Base-by-base conservation (phyloP, 2,113 vertebrate genomes). In the Oncorhynchus kisutch region DNA sequence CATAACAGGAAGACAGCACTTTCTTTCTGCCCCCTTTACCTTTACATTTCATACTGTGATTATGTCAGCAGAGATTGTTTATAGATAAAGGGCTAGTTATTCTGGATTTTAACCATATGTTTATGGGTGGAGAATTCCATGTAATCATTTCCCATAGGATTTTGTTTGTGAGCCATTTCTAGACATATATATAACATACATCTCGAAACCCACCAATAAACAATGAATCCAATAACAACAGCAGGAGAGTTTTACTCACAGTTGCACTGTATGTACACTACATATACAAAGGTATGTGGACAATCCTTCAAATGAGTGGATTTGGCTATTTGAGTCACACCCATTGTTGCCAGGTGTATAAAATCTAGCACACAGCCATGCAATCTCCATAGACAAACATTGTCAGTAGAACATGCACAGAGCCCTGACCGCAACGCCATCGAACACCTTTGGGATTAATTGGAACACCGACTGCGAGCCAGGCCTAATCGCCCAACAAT, bases 61-160 rank as follows among this genome's bases (percentile, higher is more conserved):
- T 72, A 78, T 72, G 14, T 76, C 82, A 77, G 39, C 48, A 24
- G 27, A 22, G 49, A 57, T 69, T 24, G 57, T 76, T 78, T 51
- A 7, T 64, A 51, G 22, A 51, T 74, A 13, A 29, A 16, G 14
- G 31, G 65, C 27, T 57, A 24, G 18, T 74, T 85, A 71, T 76
- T 86, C 70, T 73, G 71, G 14, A 72, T 34, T 57, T 64, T 24
- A 64, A 73, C 59, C 71, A 73, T 45, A 45, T 73, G 71, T 62
- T 45, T 45, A n/a, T 20, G 31, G 71, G 70, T 57, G 71, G 20
- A 62, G 31, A 62, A 45, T 64, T 45, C 12, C 9, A 64, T 16
- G 59, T 45, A 73, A 73, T 24, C 13, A 34, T 22, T 2, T 54
- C 24, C 48, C 24, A 3, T 24, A 16, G 70, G 34, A 70, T n/a